Evolutionary conservation across 1,140 invertebrate species (phyloP), one percentile per base, ranked within the genome.

Genomic region (Oppia nitens): DNA sequence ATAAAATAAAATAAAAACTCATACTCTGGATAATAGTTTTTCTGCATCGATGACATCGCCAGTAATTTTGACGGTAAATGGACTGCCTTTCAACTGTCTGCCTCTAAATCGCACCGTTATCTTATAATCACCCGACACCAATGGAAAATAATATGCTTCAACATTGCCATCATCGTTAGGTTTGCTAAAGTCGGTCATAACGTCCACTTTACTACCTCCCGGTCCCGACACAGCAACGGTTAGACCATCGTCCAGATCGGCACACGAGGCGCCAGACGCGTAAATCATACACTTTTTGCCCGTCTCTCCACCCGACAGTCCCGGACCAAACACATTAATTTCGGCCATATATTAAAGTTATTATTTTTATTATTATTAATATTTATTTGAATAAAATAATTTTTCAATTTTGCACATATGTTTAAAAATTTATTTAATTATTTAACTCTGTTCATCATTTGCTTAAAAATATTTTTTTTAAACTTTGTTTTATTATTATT

Each of bases 151-250:
- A 40, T 17, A 9, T 9, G 32, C 6, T 40, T 40, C 32, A 40
- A 40, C 32, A 40, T 17, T 40, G 6, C 32, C 32, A 40, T 40
- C 32, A 40, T 40, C 32, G 32, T 6, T 40, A 71, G 97, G 92
- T 64, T 87, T 84, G 6, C 17, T 17, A 40, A 9, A 40, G 17
- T 40, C 17, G 32, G 6, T 9, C 32, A 40, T 40, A 9, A 40
- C 32, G 17, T 40, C 32, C 6, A 17, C 6, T 40, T 40, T 40
- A 9, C 6, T 40, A n/a, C n/a, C n/a, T n/a, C n/a, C n/a, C 32
- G 32, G 32, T 17, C 32, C 32, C 6, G 32, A 40, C 6, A 40
- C 32, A 40, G 32, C 6, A 40, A 9, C 6, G 17, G 32, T 9
- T 17, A 40, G 32, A 9, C 32, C 32, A 40, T 40, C 32, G 6